Conservation (phyloP, 2,797 vertebrate species). For the Anas georgica region DNA sequence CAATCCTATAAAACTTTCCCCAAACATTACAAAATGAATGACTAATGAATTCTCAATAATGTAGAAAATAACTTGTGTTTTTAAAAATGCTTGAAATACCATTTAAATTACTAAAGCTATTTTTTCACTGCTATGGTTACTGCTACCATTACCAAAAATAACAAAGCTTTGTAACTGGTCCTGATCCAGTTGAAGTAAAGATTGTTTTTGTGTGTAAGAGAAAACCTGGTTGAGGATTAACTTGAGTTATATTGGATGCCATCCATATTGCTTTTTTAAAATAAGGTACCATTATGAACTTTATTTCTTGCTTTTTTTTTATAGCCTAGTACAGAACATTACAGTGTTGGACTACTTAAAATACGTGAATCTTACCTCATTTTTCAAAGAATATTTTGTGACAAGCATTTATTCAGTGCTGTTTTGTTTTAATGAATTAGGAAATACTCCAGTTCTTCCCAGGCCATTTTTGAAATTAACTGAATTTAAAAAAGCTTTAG, state of each 20-base stretch:
- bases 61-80: neutral
- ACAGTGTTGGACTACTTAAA: neutral
- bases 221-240: neutral
- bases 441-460: neutral
- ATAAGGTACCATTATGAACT: neutral
- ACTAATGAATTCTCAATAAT: conserved; percentile 9
- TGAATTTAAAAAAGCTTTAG: neutral
- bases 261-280: neutral
- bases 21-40: neutral
- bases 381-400: neutral
- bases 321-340: neutral
- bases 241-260: neutral
- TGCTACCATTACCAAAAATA: conserved; percentile 23
- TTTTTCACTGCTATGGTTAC: conserved; percentile 2
- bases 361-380: neutral
- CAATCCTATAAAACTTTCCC: neutral
- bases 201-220: conserved; percentile 4
- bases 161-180: conserved; percentile 12
- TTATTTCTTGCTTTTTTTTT: neutral
- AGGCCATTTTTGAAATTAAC: neutral
- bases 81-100: conserved; percentile 21
- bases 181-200: neutral
- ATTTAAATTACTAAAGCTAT: conserved; percentile 21
- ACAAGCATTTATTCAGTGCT: neutral
- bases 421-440: neutral